Percentiles rank a stretch among this genome's conserved stretches.
phyloP scores from a whole-genome alignment of 37 sponge, comb jelly and placozoan species.

The Agelas oroides region DNA sequence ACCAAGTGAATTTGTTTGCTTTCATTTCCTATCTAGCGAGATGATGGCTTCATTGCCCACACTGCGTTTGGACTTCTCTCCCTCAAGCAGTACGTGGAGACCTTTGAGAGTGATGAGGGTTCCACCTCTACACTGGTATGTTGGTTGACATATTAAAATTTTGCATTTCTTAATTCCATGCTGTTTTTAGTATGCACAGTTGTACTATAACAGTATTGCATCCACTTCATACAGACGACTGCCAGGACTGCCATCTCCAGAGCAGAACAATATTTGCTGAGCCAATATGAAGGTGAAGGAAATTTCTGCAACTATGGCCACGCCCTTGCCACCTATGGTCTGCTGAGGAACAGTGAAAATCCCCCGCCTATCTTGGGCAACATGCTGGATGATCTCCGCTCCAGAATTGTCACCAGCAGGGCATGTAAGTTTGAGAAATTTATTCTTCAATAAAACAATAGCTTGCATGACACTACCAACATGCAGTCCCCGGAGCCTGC shows the following conservation, averaged over 20 bases:
- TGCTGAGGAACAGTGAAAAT: background rate
- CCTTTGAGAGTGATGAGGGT: background rate
- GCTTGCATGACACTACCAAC: no score
- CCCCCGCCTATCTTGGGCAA: background rate
- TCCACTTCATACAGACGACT: background rate
- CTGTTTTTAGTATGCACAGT: no score
- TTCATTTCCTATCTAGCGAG: background rate
- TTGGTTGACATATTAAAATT: no score
- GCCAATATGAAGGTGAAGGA: background rate
- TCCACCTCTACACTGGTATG: no score
- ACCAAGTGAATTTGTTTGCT: no score
- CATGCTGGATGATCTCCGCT: background rate
- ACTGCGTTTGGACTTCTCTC: slow-evolving; percentile 39
- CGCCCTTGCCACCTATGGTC: slow-evolving; percentile 27
- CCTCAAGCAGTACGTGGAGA: slow-evolving; percentile 17
- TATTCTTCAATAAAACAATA: no score
- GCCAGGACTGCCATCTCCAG: background rate
- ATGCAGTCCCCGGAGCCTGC: slow-evolving; percentile 51
- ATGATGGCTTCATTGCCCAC: slow-evolving; percentile 1
- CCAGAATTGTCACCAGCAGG: slow-evolving; percentile 18
- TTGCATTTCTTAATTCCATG: no score
- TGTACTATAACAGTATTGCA: no score
- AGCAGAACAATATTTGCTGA: slow-evolving; percentile 8
- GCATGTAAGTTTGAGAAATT: slow-evolving; percentile 20
- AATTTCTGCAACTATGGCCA: slow-evolving; percentile 41